Percentiles rank a stretch among this genome's conserved stretches.
Evolutionary conservation across 2,888 invertebrate species (phyloP).

Genomic region (Trichopoda pennipes): DNA sequence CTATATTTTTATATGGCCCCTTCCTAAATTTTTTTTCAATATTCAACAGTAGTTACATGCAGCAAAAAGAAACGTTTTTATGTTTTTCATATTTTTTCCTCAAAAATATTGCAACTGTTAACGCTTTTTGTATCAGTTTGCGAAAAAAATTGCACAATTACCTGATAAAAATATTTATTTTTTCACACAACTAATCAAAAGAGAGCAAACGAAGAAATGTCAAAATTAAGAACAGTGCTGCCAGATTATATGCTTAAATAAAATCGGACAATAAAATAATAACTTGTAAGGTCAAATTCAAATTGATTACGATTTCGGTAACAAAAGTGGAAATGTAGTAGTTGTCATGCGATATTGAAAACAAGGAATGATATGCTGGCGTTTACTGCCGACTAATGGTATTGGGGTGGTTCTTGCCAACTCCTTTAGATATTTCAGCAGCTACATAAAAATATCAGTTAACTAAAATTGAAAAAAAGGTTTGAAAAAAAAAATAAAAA

Average conservation of each 20-base stretch:
- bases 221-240: not conserved
- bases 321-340: too few relatives aligned
- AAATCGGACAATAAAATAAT: too few relatives aligned
- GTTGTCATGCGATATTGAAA: too few relatives aligned
- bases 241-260: not conserved
- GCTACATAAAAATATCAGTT: too few relatives aligned
- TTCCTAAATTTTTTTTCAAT: not conserved
- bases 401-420: too few relatives aligned
- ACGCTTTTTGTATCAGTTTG: not conserved
- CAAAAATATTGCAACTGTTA: not conserved
- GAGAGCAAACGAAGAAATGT: constrained; percentile 2
- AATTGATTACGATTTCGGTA: too few relatives aligned
- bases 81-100: not conserved
- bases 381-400: too few relatives aligned
- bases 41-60: constrained; percentile 6
- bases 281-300: too few relatives aligned
- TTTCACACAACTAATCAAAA: constrained; percentile 47
- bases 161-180: constrained; percentile 37
- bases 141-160: constrained; percentile 15
- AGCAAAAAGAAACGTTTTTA: not conserved
- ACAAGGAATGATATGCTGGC: too few relatives aligned
- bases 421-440: too few relatives aligned
- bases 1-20: constrained; percentile 40
- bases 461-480: too few relatives aligned
- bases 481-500: too few relatives aligned